Evolutionary conservation across 2,888 invertebrate genomes (phyloP).

Genomic region (Eupithecia exiguata): DNA sequence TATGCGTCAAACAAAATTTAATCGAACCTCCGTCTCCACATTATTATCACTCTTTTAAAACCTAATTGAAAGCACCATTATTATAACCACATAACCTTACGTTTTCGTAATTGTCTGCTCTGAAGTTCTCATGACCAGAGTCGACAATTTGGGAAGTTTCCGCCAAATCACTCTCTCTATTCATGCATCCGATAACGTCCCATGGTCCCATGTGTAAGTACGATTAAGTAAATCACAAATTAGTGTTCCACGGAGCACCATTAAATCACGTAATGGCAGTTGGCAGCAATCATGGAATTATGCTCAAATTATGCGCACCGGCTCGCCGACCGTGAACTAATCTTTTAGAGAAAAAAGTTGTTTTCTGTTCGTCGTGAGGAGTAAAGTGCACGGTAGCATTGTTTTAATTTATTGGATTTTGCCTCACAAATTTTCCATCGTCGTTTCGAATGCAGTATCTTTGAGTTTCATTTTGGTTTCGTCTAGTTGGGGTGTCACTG

Average conservation of each 20-base stretch:
- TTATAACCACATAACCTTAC: background rate
- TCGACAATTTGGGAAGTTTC: background rate
- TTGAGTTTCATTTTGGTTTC: background rate
- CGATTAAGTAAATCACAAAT: slow-evolving; percentile 27
- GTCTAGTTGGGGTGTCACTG: background rate
- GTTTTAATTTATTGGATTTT: slow-evolving; percentile 3
- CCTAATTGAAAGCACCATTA: background rate
- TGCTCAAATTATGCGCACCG: slow-evolving; percentile 29
- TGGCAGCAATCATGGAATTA: slow-evolving; percentile 26
- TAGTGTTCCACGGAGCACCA: slow-evolving; percentile 21
- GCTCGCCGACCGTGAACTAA: slow-evolving; percentile 28
- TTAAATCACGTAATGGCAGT: slow-evolving; percentile 21
- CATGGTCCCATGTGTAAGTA: background rate
- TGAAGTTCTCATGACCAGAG: background rate
- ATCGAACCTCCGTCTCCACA: background rate
- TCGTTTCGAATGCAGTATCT: background rate
- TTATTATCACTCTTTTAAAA: background rate
- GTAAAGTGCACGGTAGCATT: slow-evolving; percentile 7
- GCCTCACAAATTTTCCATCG: background rate
- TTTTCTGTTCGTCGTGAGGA: slow-evolving; percentile 20
- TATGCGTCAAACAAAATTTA: background rate
- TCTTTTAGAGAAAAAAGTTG: slow-evolving; percentile 11
- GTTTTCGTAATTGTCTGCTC: background rate
- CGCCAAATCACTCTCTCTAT: background rate
- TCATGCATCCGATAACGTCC: background rate